phyloP scores from a whole-genome alignment of 2,113 vertebrate species.

The Tachuris rubrigastra region DNA sequence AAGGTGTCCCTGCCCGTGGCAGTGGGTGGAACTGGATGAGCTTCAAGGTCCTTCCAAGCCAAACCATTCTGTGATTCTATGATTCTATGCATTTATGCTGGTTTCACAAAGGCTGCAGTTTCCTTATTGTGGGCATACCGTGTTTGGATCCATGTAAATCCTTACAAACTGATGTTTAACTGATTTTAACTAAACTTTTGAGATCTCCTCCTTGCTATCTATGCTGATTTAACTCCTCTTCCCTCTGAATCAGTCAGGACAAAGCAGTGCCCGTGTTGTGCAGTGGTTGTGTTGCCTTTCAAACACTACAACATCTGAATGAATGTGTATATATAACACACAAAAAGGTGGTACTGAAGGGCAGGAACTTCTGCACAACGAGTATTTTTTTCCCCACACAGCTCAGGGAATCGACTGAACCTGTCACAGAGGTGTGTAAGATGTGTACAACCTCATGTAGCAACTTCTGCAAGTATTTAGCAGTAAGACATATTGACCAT shows the following conservation, averaged over 20 bases:
- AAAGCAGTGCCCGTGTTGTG: neutral
- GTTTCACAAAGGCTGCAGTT: neutral
- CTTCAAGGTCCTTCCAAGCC: neutral
- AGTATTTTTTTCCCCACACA: neutral
- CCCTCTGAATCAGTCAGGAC: neutral
- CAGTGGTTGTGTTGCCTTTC: neutral
- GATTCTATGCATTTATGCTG: neutral
- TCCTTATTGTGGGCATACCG: too few species aligned
- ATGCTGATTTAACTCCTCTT: neutral
- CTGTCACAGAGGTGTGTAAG: neutral
- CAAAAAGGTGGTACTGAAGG: neutral
- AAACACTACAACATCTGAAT: neutral
- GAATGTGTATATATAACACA: neutral
- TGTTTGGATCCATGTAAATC: neutral
- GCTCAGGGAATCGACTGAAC: neutral
- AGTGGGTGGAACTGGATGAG: neutral
- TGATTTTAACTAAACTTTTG: neutral
- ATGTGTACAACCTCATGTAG: neutral
- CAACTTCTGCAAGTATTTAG: conserved; percentile 22
- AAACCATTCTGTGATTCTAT: neutral
- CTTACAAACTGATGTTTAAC: too few species aligned
- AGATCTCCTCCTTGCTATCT: neutral
- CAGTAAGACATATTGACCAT: neutral
- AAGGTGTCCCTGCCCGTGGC: neutral
- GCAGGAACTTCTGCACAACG: neutral